Conservation (phyloP, 2,797 vertebrate species). For the Otolemur crassicaudatus region DNA sequence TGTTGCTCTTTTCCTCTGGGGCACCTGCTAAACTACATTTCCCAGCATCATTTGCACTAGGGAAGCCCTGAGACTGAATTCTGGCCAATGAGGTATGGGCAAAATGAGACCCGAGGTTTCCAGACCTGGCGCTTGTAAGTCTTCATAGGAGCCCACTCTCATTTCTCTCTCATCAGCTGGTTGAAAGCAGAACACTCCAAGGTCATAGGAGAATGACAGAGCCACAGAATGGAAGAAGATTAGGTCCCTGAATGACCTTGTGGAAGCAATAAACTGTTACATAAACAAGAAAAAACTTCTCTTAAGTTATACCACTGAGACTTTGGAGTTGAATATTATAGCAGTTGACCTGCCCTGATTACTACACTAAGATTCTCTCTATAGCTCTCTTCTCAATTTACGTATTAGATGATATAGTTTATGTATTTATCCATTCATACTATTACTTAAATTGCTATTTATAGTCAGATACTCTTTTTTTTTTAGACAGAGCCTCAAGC, state of each 20-base stretch:
- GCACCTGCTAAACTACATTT: constrained; percentile 6
- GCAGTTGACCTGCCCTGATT: neutral
- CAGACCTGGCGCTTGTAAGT: neutral
- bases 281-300: neutral
- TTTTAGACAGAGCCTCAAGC: too few relatives aligned
- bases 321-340: neutral
- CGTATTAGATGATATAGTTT: neutral
- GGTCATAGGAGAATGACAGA: neutral
- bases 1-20: neutral
- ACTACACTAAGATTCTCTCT: neutral
- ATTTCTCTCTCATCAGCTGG: neutral
- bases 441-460: constrained; percentile 3
- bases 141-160: neutral
- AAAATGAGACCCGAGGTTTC: neutral
- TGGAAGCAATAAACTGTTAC: neutral
- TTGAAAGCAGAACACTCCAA: neutral
- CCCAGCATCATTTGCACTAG: neutral
- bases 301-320: neutral
- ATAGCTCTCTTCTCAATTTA: neutral
- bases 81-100: neutral
- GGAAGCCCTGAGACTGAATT: neutral
- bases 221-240: neutral
- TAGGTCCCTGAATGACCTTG: neutral
- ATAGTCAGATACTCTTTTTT: neutral
- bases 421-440: neutral